A percentile compares a stretch with the other conserved stretches of the same genome.
phyloP scores from a whole-genome alignment of 1,140 invertebrate species.

The Scaptomyza pallida region DNA sequence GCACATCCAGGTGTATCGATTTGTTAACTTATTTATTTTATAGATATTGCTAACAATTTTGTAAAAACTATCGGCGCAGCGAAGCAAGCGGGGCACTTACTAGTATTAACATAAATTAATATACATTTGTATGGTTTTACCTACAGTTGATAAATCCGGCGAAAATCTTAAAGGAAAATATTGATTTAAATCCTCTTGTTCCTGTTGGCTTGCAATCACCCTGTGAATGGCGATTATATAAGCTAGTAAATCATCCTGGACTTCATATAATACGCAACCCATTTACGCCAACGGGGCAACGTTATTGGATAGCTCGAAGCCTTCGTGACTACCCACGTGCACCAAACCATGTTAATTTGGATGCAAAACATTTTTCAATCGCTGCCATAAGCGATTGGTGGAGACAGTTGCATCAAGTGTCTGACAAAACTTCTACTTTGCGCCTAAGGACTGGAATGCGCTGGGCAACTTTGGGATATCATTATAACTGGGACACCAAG shows the following conservation, averaged over 20 bases:
- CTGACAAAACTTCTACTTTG: conserved; percentile 72
- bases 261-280: conserved; percentile 93
- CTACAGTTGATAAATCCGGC: conserved; percentile 22
- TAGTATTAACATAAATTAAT: too few relatives aligned
- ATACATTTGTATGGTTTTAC: background rate
- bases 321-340: conserved; percentile 90
- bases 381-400: conserved; percentile 67
- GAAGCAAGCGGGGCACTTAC: too few relatives aligned
- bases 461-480: conserved; percentile 97
- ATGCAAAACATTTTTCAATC: conserved; percentile 75
- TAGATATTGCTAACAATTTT: too few relatives aligned
- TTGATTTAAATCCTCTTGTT: background rate
- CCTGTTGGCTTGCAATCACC: conserved; percentile 82
- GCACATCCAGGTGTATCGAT: too few relatives aligned
- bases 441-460: conserved; percentile 88
- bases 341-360: conserved; percentile 92
- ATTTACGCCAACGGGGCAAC: conserved; percentile 90
- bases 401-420: conserved; percentile 84
- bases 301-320: conserved; percentile 92
- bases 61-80: too few relatives aligned
- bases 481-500: conserved; percentile 98
- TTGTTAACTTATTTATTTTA: too few relatives aligned
- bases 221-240: conserved; percentile 86
- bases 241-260: conserved; percentile 86
- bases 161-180: background rate